Evolutionary conservation across 2,888 invertebrate species (phyloP), one percentile per base, ranked within the genome.

Genomic region (Tinea pellionella): DNA sequence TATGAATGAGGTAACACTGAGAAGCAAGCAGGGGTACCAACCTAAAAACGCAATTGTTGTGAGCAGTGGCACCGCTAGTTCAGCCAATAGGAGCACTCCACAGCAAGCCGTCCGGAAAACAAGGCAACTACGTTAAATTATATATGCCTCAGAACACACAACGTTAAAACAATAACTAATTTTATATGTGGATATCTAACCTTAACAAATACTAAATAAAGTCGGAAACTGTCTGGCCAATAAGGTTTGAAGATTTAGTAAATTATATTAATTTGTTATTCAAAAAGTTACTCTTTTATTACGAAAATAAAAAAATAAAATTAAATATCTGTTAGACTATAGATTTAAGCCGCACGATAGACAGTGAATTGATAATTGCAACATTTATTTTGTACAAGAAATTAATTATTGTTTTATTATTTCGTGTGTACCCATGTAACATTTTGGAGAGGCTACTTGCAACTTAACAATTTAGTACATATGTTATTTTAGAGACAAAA

Each of bases 41-140:
- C 87, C 87, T 87, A 87, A 84, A 85, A 85, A 80, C 73, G 74
- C 69, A 81, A 80, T 78, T 80, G 78, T 73, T 75, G 85, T 85
- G 83, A 87, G 84, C 80, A 82, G 85, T 82, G 81, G 80, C 78
- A 81, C 83, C 83, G 80, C 70, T 75, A 70, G 68, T 67, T 69
- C 80, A 74, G 77, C 77, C 77, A 74, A 68, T 71, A 78, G 72
- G 80, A 63, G 66, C 60, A 37, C 42, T 59, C 55, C 82, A 78
- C 82, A 80, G 73, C 71, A 65, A 69, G 65, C 67, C 66, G 67
- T 75, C 84, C 84, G 80, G 82, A 79, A 83, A 82, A 82, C 69
- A 85, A 85, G 64, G 80, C 77, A 78, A 41, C 42, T 47, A 47
- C 47, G 47, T 47, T 47, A 47, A 47, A 47, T 47, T 16, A 47